Percentiles rank a stretch among this genome's conserved stretches.
phyloP scores from a whole-genome alignment of 2,797 vertebrate genomes.

The Anguilla pacifica region DNA sequence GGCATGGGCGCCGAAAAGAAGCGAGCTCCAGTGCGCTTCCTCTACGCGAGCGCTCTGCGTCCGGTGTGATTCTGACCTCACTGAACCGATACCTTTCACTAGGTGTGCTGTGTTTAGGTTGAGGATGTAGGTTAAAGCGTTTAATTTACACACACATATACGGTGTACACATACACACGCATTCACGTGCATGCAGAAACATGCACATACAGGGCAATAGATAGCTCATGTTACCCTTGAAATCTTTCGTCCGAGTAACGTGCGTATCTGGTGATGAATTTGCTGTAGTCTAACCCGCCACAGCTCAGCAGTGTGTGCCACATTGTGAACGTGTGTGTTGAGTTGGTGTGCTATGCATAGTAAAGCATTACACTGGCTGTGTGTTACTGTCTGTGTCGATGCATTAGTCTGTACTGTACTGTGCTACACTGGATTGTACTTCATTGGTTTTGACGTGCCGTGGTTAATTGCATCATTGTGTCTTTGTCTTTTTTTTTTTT shows the following conservation, averaged over 20 bases:
- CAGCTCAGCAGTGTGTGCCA: neutral
- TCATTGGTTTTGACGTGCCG: constrained; percentile 24
- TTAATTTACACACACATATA: neutral
- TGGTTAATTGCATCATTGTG: constrained; percentile 24
- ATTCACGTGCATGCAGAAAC: neutral
- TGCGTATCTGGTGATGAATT: neutral
- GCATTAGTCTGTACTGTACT: constrained; percentile 14
- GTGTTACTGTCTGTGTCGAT: constrained; percentile 12
- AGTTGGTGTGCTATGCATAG: neutral
- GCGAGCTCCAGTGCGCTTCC: too few species aligned
- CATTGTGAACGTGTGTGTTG: neutral
- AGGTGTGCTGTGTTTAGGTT: neutral
- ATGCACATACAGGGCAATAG: neutral
- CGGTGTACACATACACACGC: neutral
- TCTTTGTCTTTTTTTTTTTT: constrained; percentile 23
- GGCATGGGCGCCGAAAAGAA: too few species aligned
- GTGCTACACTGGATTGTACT: neutral
- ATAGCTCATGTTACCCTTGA: neutral
- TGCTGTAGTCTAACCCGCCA: neutral
- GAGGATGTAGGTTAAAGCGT: neutral
- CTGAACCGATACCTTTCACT: neutral
- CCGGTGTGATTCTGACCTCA: neutral
- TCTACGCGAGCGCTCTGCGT: too few species aligned
- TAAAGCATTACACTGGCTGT: constrained; percentile 25
- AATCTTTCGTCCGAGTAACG: neutral